Percentiles rank a stretch among this genome's conserved stretches.
phyloP scores from a whole-genome alignment of 2,113 vertebrate species.

The Gymnogyps californianus region DNA sequence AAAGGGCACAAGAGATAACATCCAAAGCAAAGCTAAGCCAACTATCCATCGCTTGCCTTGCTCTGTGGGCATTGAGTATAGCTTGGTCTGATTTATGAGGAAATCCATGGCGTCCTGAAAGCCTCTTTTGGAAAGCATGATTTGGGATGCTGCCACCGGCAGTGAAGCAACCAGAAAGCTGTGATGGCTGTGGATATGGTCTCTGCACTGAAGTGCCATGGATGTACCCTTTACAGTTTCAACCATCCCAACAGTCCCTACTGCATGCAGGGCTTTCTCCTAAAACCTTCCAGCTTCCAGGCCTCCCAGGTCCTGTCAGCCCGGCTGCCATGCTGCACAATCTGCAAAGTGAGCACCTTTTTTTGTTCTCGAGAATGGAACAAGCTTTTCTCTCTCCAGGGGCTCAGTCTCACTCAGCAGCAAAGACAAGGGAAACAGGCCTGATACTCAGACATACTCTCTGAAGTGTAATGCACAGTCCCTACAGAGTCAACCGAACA shows the following conservation, averaged over 20 bases:
- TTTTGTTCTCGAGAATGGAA: background rate
- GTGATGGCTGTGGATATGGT: accelerated
- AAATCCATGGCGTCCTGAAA: background rate
- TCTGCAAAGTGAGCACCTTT: background rate
- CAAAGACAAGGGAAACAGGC: background rate
- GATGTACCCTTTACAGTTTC: background rate
- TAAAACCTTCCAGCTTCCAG: background rate
- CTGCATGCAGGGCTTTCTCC: background rate
- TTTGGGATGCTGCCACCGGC: background rate
- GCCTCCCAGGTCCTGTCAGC: background rate
- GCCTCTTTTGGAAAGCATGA: background rate
- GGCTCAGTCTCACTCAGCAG: background rate
- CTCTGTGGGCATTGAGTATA: background rate
- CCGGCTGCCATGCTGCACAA: background rate
- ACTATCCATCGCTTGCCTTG: background rate
- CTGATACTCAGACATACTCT: background rate
- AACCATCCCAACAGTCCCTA: background rate
- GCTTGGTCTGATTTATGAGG: background rate
- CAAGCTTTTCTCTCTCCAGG: background rate
- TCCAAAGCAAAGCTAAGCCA: background rate
- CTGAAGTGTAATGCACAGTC: background rate
- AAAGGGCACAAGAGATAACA: background rate
- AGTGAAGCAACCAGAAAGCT: background rate
- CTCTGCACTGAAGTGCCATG: background rate
- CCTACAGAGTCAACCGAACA: background rate